Evolutionary conservation across 35 echinoderm and acorn worm species (phyloP), one percentile per base, ranked within the genome.

Genomic region (Ophioderma brevispina): DNA sequence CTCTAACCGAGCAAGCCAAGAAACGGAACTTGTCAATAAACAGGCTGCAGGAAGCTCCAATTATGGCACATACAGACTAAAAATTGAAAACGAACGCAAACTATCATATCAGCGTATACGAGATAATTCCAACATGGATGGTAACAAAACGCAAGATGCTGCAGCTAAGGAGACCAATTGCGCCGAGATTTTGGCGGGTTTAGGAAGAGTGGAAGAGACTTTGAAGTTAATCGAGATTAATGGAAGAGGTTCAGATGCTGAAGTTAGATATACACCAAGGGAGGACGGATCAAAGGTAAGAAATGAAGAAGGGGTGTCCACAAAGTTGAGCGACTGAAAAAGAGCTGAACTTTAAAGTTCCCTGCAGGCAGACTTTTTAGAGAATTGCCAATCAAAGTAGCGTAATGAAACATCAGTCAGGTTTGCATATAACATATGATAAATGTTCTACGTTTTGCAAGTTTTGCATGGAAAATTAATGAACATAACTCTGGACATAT

Each of bases 161-260:
- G 59, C 59, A 70, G 4, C 59, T 15, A 13, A 6, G 2, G 59
- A 70, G 15, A 25, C 59, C 23, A 70, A 70, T 30, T 70, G 59
- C n/a, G 23, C 5, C 1, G 59, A 70, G 59, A 70, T 70, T 70
- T 13, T 70, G n/a, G 59, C 59, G 1, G 59, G 59, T 13, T 25
- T 70, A 6, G 23, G 59, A 2, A 18, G 59, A 70, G 59, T 70
- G 5, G 59, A 70, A 25, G 28, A 70, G 15, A 70, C 59, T 6
- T 59, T 97, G 80, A 94, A 88, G 75, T 84, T 92, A 42, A 82
- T 97, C 36, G 95, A 97, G 78, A 79, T 85, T 15, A 97, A 97
- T 59, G 88, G 92, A 43, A 78, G 92, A 23, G 39, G 85, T 25
- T 84, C 88, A 0, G 89, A 89, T 52, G 64, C 88, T 0, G 92